These are phyloP conservation scores for Polypterus bichir DNA, from an alignment of 2,113 vertebrate genomes.

Conservation along the genomic window DNA sequence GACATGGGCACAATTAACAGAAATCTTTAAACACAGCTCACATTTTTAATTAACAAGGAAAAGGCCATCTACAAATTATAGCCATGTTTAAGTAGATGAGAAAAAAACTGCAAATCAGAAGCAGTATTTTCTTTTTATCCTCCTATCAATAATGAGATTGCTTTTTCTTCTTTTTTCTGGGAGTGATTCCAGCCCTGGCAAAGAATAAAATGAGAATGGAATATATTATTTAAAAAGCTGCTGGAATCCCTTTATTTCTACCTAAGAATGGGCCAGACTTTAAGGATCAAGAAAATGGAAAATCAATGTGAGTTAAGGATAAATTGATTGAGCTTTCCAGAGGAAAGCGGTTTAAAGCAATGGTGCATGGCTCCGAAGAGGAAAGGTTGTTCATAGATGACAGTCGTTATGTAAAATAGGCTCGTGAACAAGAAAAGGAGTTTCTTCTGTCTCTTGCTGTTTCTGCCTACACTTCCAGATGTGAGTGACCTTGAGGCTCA, in stretches of 20 bases:
- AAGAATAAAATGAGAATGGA: not conserved
- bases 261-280: not conserved
- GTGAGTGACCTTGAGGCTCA: no score
- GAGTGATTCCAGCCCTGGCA: not conserved
- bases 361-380: not conserved
- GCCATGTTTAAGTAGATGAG: no score
- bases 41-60: no score
- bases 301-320: constrained; percentile 1
- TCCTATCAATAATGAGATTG: not conserved
- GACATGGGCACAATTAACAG: no score
- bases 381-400: not conserved
- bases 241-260: not conserved
- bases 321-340: not conserved
- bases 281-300: not conserved
- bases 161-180: not conserved
- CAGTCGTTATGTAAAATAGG: not conserved
- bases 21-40: no score
- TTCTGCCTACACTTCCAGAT: no score
- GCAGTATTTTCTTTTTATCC: no score
- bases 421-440: no score
- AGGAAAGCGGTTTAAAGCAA: not conserved
- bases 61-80: no score
- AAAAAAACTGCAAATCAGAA: no score
- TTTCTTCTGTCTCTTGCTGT: no score
- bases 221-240: not conserved